Conservation (phyloP, 2,113 vertebrate species). For the Noctilio leporinus region DNA sequence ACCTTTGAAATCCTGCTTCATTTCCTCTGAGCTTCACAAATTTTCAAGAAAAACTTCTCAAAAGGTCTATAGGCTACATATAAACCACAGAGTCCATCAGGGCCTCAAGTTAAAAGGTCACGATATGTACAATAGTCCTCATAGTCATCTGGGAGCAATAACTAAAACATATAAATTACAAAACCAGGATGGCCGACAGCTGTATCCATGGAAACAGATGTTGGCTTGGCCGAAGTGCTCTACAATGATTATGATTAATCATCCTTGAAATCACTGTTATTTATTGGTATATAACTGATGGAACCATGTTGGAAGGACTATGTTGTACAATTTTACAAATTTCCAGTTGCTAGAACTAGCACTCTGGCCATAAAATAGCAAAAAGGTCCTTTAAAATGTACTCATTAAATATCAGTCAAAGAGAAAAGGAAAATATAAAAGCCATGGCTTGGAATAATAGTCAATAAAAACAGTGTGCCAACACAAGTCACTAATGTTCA, state of each 20-base stretch:
- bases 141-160: constrained; percentile 70
- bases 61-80: not conserved
- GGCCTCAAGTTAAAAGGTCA: constrained; percentile 69
- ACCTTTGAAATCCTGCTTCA: constrained; percentile 27
- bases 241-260: constrained; percentile 79
- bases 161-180: constrained; percentile 67
- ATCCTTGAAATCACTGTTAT: constrained; percentile 78
- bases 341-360: constrained; percentile 57
- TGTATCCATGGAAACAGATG: constrained; percentile 78
- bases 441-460: constrained; percentile 44
- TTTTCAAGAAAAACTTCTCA: constrained; percentile 46
- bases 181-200: constrained; percentile 38
- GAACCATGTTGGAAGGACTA: constrained; percentile 57
- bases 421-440: constrained; percentile 56
- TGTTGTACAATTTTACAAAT: constrained; percentile 55
- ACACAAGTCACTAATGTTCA: constrained; percentile 50
- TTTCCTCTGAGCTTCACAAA: constrained; percentile 24
- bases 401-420: constrained; percentile 73
- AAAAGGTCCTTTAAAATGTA: constrained; percentile 61
- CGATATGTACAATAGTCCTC: constrained; percentile 52
- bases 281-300: constrained; percentile 74
- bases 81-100: constrained; percentile 18
- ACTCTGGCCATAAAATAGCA: constrained; percentile 57
- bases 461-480: constrained; percentile 57
- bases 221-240: constrained; percentile 78